Percentiles rank a stretch among this genome's conserved stretches.
Conservation (phyloP, 2,888 invertebrate species). For the Stenodera caucasica region DNA sequence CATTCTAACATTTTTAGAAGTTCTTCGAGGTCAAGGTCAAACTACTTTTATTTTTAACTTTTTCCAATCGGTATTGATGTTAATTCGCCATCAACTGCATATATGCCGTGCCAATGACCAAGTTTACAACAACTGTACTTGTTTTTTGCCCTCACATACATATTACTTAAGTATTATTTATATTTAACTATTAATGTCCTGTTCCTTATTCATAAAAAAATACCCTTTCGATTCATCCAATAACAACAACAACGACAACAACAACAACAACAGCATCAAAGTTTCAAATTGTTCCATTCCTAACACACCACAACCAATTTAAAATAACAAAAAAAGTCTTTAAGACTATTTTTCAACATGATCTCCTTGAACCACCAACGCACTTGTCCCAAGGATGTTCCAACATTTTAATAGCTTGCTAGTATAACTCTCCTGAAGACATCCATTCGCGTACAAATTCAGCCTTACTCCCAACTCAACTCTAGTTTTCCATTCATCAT, state of each 20-base stretch:
- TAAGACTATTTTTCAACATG: constrained; percentile 7
- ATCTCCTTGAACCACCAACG: constrained; percentile 9
- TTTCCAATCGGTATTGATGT: constrained; percentile 39
- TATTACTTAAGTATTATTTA: constrained; percentile 25
- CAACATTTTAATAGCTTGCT: constrained; percentile 6
- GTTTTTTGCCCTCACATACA: constrained; percentile 36
- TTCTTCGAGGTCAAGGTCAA: constrained; percentile 45
- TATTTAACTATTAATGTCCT: constrained; percentile 25
- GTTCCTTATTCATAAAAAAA: constrained; percentile 19
- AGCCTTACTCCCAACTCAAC: background rate
- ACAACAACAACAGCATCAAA: no score
- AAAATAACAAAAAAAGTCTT: constrained; percentile 5
- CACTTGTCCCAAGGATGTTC: constrained; percentile 7
- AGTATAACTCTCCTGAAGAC: constrained; percentile 7
- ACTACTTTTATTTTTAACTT: constrained; percentile 50
- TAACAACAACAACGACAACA: constrained; percentile 16
- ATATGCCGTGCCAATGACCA: constrained; percentile 42
- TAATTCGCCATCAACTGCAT: constrained; percentile 37
- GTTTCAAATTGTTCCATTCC: background rate
- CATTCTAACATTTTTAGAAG: constrained; percentile 44
- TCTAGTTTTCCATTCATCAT: no score
- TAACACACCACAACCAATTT: constrained; percentile 3
- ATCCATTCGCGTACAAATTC: constrained; percentile 5
- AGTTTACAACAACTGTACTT: constrained; percentile 40
- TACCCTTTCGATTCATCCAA: constrained; percentile 17